Percentiles rank a stretch among this genome's conserved stretches.
Evolutionary conservation across 2,797 vertebrate species (phyloP).

Genomic region (Dromococcyx pavoninus): DNA sequence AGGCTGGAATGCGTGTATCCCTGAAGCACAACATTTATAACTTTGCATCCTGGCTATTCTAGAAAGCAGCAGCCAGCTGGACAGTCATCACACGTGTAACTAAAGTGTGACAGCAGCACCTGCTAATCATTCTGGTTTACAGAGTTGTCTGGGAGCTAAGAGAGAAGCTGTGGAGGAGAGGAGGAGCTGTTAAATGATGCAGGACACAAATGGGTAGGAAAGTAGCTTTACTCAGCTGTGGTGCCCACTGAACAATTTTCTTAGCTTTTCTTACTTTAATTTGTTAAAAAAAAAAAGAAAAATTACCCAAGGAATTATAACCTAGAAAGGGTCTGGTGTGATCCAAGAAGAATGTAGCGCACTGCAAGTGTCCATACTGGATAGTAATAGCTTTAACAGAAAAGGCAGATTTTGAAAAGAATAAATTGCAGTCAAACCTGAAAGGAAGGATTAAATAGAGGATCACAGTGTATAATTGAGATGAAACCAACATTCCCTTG

Average conservation of each 20-base stretch:
- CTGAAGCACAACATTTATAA: not conserved
- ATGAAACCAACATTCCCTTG: constrained; percentile 30
- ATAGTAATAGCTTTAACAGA: not conserved
- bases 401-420: constrained; percentile 46
- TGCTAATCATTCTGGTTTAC: not conserved
- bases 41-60: not conserved
- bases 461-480: constrained; percentile 66
- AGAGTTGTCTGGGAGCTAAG: not conserved
- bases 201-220: not conserved
- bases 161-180: not conserved
- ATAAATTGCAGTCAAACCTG: constrained; percentile 43
- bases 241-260: not conserved
- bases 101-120: not conserved
- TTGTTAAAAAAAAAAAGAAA: not conserved
- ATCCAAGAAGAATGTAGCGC: not conserved
- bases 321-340: not conserved
- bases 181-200: not conserved
- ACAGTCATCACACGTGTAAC: not conserved
- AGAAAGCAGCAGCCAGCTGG: not conserved
- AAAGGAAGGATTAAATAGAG: constrained; percentile 56
- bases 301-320: not conserved
- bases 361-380: not conserved
- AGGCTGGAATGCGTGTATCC: not conserved
- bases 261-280: not conserved
- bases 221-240: not conserved